These are phyloP conservation scores for Antrozous pallidus DNA, from an alignment of 2,797 vertebrate species.

Conservation along the genomic window DNA sequence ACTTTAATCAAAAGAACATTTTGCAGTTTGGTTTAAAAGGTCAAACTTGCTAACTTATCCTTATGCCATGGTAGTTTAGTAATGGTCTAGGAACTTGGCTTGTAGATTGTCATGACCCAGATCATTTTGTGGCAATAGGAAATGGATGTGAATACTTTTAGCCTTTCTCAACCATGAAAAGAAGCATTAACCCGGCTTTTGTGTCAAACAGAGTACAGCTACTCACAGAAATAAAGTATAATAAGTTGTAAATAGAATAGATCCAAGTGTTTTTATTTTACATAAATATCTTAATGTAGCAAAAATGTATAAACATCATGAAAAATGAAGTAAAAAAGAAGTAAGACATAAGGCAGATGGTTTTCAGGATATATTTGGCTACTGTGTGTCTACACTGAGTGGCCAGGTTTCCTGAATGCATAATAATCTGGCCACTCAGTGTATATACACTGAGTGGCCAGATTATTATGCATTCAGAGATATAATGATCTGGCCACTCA, in stretches of 20 bases:
- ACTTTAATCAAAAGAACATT: constrained; percentile 76
- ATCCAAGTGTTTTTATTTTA: not conserved
- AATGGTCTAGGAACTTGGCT: constrained; percentile 72
- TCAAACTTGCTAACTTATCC: constrained; percentile 73
- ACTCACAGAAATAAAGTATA: not conserved
- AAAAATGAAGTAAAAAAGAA: not conserved
- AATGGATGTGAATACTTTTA: constrained; percentile 66
- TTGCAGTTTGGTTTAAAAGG: constrained; percentile 75
- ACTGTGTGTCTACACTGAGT: not conserved
- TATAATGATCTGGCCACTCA: too few species aligned
- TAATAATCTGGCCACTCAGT: too few species aligned
- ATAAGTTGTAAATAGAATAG: not conserved
- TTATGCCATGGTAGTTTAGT: constrained; percentile 66
- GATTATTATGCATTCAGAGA: too few species aligned
- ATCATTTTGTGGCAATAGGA: constrained; percentile 62
- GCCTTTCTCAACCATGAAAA: constrained; percentile 64
- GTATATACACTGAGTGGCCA: too few species aligned
- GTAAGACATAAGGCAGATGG: not conserved
- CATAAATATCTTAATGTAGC: not conserved
- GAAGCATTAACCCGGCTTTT: constrained; percentile 31
- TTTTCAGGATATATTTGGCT: not conserved
- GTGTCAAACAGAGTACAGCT: not conserved
- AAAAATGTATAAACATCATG: not conserved
- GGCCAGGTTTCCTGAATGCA: too few species aligned
- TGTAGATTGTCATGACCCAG: constrained; percentile 60